Percentiles rank a stretch among this genome's conserved stretches.
Conservation (phyloP, 2,888 invertebrate species). For the Trachelus tabidus region DNA sequence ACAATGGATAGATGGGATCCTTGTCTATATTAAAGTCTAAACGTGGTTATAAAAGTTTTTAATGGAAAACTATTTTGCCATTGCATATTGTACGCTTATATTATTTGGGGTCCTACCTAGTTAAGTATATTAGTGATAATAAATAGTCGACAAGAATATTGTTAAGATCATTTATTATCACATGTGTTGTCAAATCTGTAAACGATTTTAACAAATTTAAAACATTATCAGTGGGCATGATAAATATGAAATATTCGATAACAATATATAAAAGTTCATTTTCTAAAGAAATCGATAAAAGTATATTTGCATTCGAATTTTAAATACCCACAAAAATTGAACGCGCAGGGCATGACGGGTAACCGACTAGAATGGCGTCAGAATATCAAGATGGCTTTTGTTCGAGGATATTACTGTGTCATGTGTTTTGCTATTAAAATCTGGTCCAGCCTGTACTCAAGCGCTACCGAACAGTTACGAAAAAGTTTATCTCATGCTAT, state of each 20-base stretch:
- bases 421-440: background rate
- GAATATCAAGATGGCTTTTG: background rate
- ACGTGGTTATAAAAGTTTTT: background rate
- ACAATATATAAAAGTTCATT: background rate
- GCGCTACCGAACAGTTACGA: background rate
- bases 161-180: background rate
- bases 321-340: slow-evolving; percentile 7
- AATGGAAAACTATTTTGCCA: background rate
- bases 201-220: background rate
- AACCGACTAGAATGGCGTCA: slow-evolving; percentile 13
- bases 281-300: background rate
- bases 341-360: slow-evolving; percentile 12
- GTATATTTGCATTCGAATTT: slow-evolving; percentile 11
- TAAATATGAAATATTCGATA: background rate
- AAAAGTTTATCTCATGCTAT: background rate
- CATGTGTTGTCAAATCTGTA: background rate
- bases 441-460: background rate
- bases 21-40: background rate
- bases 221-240: background rate
- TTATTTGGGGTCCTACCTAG: background rate
- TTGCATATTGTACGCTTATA: background rate
- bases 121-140: background rate
- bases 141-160: background rate
- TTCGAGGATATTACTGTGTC: background rate
- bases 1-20: background rate